These are phyloP conservation scores for Meteorus sp. DNA, from an alignment of 1,140 invertebrate genomes.

Conservation along the genomic window DNA sequence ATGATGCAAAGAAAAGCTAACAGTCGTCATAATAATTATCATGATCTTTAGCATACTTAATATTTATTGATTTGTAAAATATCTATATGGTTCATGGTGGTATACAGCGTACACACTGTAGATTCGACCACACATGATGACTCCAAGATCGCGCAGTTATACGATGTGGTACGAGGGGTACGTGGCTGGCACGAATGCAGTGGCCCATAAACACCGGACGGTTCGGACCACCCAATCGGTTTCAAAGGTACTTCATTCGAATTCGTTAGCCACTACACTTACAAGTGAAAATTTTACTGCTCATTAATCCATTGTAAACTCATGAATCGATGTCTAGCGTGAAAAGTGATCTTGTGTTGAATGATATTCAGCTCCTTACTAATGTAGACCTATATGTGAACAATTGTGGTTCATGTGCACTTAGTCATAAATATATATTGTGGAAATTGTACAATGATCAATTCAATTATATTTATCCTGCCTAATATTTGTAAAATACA, in stretches of 20 bases:
- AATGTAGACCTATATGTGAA: no score
- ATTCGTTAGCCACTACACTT: constrained; percentile 40
- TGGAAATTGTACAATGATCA: no score
- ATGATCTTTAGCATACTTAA: no score
- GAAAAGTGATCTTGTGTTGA: no score
- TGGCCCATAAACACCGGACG: constrained; percentile 56
- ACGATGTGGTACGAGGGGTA: constrained; percentile 38
- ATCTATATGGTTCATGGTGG: constrained; percentile 13
- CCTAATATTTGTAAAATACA: no score
- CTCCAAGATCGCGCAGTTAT: constrained; percentile 33
- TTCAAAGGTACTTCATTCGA: constrained; percentile 8
- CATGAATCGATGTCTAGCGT: no score
- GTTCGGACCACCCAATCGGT: constrained; percentile 55
- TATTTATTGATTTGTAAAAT: no score
- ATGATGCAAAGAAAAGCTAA: no score
- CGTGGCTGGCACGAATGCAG: constrained; percentile 40
- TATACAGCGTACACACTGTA: constrained; percentile 17
- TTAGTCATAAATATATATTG: no score
- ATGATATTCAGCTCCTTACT: no score
- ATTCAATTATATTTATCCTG: no score
- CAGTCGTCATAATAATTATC: background rate
- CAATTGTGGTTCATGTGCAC: no score
- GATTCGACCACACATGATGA: constrained; percentile 49
- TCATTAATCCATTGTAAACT: background rate
- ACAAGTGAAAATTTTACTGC: background rate